These are phyloP conservation scores for Charaxes varanes DNA, from an alignment of 1,140 invertebrate genomes.

Conservation along the genomic window DNA sequence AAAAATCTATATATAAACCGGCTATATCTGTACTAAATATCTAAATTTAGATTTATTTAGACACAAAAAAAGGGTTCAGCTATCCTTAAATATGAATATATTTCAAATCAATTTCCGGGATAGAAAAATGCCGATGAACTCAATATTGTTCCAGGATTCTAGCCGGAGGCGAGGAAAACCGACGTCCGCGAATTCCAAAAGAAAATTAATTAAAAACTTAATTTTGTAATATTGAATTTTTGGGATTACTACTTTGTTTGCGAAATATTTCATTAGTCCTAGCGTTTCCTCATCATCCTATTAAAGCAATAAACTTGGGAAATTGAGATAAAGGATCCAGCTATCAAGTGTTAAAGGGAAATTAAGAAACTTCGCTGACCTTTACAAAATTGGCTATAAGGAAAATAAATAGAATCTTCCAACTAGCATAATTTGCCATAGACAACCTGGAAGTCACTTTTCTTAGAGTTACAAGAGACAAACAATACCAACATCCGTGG, in stretches of 20 bases:
- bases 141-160: conserved; percentile 38
- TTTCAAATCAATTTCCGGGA: conserved; percentile 33
- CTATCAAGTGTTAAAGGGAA: background rate
- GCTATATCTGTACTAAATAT: too few relatives aligned
- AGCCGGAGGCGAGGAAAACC: conserved; percentile 43
- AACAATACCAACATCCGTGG: too few relatives aligned
- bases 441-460: too few relatives aligned
- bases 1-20: too few relatives aligned
- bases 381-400: too few relatives aligned
- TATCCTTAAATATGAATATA: too few relatives aligned
- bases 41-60: too few relatives aligned
- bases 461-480: too few relatives aligned
- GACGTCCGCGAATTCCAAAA: conserved; percentile 46
- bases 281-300: conserved; percentile 18
- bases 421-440: too few relatives aligned
- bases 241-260: conserved; percentile 38
- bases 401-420: too few relatives aligned
- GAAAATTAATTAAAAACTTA: conserved; percentile 68
- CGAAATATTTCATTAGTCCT: conserved; percentile 36
- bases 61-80: too few relatives aligned
- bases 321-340: conserved; percentile 15
- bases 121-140: conserved; percentile 39
- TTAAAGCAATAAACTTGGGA: conserved; percentile 10
- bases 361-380: too few relatives aligned
- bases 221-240: conserved; percentile 53